These are phyloP conservation scores for Dendrolimus punctatus DNA, from an alignment of 1,140 invertebrate species.

Conservation along the genomic window DNA sequence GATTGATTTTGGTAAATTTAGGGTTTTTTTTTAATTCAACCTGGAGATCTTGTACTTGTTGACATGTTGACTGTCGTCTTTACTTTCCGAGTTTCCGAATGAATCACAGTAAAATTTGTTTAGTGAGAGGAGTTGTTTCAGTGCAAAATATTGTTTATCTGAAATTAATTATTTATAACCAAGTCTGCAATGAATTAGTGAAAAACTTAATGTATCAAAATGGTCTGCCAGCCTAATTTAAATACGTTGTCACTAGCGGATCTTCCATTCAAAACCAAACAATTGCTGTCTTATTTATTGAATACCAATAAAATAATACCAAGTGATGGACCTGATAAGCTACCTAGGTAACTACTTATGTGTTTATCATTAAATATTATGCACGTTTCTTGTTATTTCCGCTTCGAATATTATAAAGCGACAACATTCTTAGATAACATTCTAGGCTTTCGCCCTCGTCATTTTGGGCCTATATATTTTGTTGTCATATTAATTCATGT, in stretches of 20 bases:
- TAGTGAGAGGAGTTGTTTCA: neutral
- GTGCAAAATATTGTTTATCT: constrained; percentile 6
- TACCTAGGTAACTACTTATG: constrained; percentile 32
- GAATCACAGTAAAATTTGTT: no score
- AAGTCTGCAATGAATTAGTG: no score
- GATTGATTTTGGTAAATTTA: no score
- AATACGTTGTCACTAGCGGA: constrained; percentile 29
- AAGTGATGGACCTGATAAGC: constrained; percentile 32
- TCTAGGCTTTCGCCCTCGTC: no score
- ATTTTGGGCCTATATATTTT: no score
- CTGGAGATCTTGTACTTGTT: no score
- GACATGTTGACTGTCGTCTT: no score
- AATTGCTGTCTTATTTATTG: constrained; percentile 39
- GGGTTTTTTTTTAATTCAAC: no score
- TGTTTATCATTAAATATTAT: constrained; percentile 4
- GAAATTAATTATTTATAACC: neutral
- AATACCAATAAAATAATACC: constrained; percentile 46
- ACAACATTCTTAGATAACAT: no score
- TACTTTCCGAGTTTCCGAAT: no score
- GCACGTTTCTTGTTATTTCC: constrained; percentile 3
- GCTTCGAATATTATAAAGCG: no score
- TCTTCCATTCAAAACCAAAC: constrained; percentile 41
- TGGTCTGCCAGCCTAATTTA: constrained; percentile 29
- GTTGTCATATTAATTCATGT: no score
- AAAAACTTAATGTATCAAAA: constrained; percentile 13